phyloP scores from a whole-genome alignment of 2,797 vertebrate genomes.

The Sardinella longiceps region DNA sequence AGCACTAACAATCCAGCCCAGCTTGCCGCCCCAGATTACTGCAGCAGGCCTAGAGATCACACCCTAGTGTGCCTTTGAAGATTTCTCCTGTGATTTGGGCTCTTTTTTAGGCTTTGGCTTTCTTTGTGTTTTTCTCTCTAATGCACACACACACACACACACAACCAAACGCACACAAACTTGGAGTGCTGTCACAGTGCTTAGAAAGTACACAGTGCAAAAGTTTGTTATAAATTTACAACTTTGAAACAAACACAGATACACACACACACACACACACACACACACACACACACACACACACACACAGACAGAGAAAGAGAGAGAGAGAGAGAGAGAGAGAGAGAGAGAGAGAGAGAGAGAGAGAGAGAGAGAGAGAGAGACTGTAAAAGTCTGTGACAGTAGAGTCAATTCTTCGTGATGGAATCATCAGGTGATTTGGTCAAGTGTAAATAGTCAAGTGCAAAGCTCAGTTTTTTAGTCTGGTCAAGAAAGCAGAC shows the following conservation, averaged over 20 bases:
- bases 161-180: background rate
- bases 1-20: conserved; percentile 33
- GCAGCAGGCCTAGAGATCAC: conserved; percentile 6
- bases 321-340: too few relatives aligned
- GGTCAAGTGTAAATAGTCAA: too few relatives aligned
- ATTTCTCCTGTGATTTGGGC: background rate
- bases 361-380: too few relatives aligned
- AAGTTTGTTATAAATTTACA: background rate
- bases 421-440: too few relatives aligned
- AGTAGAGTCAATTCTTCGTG: too few relatives aligned
- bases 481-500: too few relatives aligned
- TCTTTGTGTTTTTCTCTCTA: conserved; percentile 25
- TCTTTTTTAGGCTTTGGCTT: background rate
- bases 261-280: background rate
- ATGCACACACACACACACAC: background rate
- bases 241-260: background rate
- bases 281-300: background rate
- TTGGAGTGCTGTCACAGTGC: too few relatives aligned
- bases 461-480: too few relatives aligned
- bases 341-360: too few relatives aligned
- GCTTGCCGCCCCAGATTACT: conserved; percentile 27
- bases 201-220: background rate
- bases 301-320: background rate
- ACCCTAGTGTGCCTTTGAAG: conserved; percentile 39
- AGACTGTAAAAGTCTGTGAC: too few relatives aligned